Base-by-base conservation (phyloP, 2,888 invertebrate genomes). In the Euproctis similis region DNA sequence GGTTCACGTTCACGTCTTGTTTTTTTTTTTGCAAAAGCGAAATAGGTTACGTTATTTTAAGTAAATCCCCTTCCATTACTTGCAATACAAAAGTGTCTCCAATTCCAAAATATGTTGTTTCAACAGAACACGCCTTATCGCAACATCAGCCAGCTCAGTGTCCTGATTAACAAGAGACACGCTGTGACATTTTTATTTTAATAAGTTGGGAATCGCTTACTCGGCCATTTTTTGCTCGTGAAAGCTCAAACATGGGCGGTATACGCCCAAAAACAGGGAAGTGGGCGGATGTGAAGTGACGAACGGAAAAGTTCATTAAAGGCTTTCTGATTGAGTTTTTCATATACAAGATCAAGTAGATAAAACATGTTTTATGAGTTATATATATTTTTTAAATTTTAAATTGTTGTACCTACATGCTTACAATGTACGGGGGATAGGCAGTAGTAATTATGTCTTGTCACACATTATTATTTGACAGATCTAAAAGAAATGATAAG, bases 141-240 rank as follows among this genome's bases (percentile, higher is more conserved):
- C 24, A 34, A 36, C 36, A 52, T 52, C 44, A n/a, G 51, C 54
- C 20, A 25, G 36, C 46, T 61, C 64, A 61, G 59, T 60, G 38
- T 34, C n/a, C 52, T 60, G 59, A 63, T 63, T 61, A 61, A 57
- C 40, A 42, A 42, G 43, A 47, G 43, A 63, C 61, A 58, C 47
- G 53, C 53, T 44, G 39, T 43, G 37, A 47, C 57, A 47, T 54
- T 58, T 61, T 63, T 63, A 58, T 63, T 57, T 59, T 61, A 53
- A 52, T 62, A 59, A 53, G 56, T 54, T 52, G 39, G 48, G 39
- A 32, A 46, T 30, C 33, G 59, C 60, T 53, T 45, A 34, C 42
- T 37, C 33, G 40, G 34, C 49, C 51, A 45, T 38, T 47, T 53
- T 50, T 29, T 25, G 41, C 42, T 40, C 42, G n/a, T n/a, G n/a